Evolutionary conservation across 1,140 invertebrate genomes (phyloP).

Genomic region (Macrobrachium nipponense): DNA sequence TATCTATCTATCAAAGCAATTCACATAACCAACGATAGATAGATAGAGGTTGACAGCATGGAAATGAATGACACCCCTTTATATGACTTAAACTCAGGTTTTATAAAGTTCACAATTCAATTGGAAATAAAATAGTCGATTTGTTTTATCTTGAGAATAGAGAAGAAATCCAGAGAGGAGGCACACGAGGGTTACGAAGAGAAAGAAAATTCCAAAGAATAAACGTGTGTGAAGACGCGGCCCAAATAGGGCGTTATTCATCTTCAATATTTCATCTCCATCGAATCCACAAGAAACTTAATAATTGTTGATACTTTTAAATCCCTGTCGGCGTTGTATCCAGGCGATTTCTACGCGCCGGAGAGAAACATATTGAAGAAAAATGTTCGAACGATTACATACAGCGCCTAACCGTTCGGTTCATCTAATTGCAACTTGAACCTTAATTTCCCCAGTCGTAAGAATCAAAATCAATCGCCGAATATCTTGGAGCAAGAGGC

Average conservation of each 20-base stretch:
- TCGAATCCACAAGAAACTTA: constrained; percentile 43
- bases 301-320: constrained; percentile 56
- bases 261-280: constrained; percentile 34
- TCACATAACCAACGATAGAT: too few species aligned
- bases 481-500: constrained; percentile 44
- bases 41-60: too few species aligned
- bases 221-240: neutral
- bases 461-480: neutral
- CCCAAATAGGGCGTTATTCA: neutral
- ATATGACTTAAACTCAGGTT: too few species aligned
- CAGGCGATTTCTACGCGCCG: constrained; percentile 40
- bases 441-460: neutral
- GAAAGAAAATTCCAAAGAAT: neutral
- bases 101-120: too few species aligned
- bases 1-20: too few species aligned
- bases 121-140: too few species aligned
- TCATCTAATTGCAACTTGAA: neutral
- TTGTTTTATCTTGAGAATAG: too few species aligned
- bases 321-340: constrained; percentile 21
- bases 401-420: constrained; percentile 28
- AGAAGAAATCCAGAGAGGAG: too few species aligned
- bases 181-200: neutral
- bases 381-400: constrained; percentile 28
- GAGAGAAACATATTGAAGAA: constrained; percentile 46
- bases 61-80: neutral